Conservation (phyloP, 2,113 vertebrate genomes). For the Bubo blakistoni region DNA sequence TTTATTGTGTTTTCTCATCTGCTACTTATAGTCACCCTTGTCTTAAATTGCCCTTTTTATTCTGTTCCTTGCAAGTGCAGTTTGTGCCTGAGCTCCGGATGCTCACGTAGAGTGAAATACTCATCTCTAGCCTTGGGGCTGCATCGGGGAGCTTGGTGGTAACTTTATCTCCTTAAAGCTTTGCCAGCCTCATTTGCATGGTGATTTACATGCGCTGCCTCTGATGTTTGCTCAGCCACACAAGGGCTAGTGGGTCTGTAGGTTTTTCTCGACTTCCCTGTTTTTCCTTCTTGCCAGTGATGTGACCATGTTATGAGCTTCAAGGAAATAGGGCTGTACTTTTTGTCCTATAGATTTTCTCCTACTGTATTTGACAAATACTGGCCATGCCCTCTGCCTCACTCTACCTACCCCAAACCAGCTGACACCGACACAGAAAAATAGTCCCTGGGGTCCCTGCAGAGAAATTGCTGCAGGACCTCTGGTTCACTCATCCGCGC, state of each 20-base stretch:
- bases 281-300: neutral
- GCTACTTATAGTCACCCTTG: neutral
- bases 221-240: neutral
- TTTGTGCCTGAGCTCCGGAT: neutral
- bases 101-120: neutral
- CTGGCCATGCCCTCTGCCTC: neutral
- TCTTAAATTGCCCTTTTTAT: slow-evolving; percentile 20
- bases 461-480: neutral
- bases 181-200: slow-evolving; percentile 29
- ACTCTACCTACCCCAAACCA: neutral
- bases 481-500: neutral
- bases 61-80: neutral
- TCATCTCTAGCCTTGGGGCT: slow-evolving; percentile 20
- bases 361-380: neutral
- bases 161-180: slow-evolving; percentile 1
- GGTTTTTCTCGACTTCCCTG: neutral
- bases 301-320: neutral
- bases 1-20: slow-evolving; percentile 16
- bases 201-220: neutral
- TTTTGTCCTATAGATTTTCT: neutral
- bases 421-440: neutral
- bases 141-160: neutral
- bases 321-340: neutral
- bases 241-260: neutral
- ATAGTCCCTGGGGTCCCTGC: neutral